Conservation (phyloP, 2,888 invertebrate genomes). For the Cosmia pyralina region DNA sequence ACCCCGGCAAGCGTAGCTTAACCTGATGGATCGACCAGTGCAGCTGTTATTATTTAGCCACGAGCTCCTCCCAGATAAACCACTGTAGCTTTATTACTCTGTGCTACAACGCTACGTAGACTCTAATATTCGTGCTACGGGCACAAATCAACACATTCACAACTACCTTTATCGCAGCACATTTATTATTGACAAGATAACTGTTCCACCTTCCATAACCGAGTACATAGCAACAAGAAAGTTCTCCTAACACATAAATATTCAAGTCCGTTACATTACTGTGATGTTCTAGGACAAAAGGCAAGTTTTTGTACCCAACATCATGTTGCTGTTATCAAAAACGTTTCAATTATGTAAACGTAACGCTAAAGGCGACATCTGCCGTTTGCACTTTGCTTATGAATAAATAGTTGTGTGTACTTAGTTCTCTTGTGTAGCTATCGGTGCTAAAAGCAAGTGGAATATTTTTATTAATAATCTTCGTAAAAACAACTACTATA, state of each 20-base stretch:
- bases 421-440: conserved; percentile 12
- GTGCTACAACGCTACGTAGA: not conserved
- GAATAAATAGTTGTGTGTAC: conserved; percentile 56
- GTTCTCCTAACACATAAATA: conserved; percentile 46
- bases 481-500: not conserved
- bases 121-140: not conserved
- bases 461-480: conserved; percentile 14
- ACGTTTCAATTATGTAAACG: conserved; percentile 61
- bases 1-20: no score
- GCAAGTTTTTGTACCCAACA: conserved; percentile 36
- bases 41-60: no score
- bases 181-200: conserved; percentile 37
- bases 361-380: conserved; percentile 38
- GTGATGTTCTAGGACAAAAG: conserved; percentile 30
- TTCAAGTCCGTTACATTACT: conserved; percentile 38
- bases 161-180: not conserved
- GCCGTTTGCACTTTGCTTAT: conserved; percentile 60
- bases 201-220: conserved; percentile 10
- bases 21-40: no score
- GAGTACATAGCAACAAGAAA: conserved; percentile 22
- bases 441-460: conserved; percentile 8
- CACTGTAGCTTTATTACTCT: no score
- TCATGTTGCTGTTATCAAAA: conserved; percentile 37
- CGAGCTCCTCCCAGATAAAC: no score
- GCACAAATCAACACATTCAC: not conserved